Evolutionary conservation across 1,140 invertebrate species (phyloP).

Genomic region (Brachionus calyciflorus): DNA sequence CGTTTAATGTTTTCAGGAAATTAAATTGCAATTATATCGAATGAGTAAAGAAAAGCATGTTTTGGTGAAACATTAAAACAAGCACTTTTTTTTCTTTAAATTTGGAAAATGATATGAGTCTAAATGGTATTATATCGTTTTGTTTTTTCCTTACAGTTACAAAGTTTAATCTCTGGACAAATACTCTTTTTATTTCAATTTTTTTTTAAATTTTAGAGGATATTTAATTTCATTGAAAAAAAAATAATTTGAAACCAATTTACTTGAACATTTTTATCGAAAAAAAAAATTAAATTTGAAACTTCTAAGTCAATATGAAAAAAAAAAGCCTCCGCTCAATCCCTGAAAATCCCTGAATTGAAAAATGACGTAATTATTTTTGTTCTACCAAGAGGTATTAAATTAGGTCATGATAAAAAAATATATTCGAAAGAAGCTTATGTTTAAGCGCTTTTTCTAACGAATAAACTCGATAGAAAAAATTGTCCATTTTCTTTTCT

Average conservation of each 20-base stretch:
- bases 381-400: too few relatives aligned
- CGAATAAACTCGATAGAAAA: too few relatives aligned
- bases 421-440: not conserved
- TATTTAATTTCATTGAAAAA: too few relatives aligned
- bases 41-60: not conserved
- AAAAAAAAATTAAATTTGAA: too few relatives aligned
- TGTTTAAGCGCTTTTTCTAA: not conserved
- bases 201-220: too few relatives aligned
- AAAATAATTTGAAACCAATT: constrained; percentile 17
- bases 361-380: constrained; percentile 26
- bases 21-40: constrained; percentile 24
- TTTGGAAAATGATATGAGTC: not conserved
- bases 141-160: constrained; percentile 11
- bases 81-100: not conserved
- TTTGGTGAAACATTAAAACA: not conserved
- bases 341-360: not conserved
- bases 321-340: too few relatives aligned
- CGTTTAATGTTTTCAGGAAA: constrained; percentile 20
- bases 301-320: too few relatives aligned
- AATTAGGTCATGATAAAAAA: too few relatives aligned
- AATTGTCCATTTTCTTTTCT: too few relatives aligned
- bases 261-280: not conserved
- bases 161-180: constrained; percentile 42
- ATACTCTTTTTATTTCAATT: not conserved
- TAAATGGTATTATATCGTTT: too few relatives aligned